Conservation (phyloP, 2,888 invertebrate genomes). For the Caenorhabditis afra region DNA sequence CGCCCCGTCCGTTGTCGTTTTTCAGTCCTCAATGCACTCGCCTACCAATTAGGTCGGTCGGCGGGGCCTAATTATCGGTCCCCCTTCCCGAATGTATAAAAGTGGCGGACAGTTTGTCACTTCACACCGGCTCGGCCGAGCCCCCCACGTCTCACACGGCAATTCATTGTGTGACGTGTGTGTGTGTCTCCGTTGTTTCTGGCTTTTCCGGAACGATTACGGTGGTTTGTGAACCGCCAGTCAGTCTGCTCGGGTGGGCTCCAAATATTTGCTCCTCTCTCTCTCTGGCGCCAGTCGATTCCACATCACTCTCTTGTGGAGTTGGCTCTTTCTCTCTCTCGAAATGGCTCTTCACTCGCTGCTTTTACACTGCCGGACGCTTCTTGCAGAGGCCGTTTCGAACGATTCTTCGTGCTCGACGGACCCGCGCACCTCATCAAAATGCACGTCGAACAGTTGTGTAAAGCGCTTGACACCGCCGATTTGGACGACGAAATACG, state of each 20-base stretch:
- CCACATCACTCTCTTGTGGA: neutral
- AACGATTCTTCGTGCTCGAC: constrained; percentile 69
- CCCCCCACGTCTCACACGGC: too few relatives aligned
- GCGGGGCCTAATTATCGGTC: too few relatives aligned
- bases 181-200: constrained; percentile 3
- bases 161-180: constrained; percentile 29
- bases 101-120: too few relatives aligned
- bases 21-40: constrained; percentile 35
- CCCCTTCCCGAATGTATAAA: too few relatives aligned
- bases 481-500: constrained; percentile 70
- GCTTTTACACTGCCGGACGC: neutral
- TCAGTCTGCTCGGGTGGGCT: neutral
- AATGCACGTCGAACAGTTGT: constrained; percentile 73
- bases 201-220: constrained; percentile 57
- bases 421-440: constrained; percentile 67
- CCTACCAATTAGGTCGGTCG: too few relatives aligned
- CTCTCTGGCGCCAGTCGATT: constrained; percentile 1
- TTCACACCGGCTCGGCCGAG: too few relatives aligned
- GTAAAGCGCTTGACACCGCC: constrained; percentile 70
- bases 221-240: constrained; percentile 35
- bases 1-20: constrained; percentile 13
- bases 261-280: constrained; percentile 22
- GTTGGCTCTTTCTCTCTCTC: neutral
- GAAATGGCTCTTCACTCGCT: too few relatives aligned
- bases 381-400: constrained; percentile 65